phyloP scores from a whole-genome alignment of 2,888 invertebrate species.

The Cerastis leucographa region DNA sequence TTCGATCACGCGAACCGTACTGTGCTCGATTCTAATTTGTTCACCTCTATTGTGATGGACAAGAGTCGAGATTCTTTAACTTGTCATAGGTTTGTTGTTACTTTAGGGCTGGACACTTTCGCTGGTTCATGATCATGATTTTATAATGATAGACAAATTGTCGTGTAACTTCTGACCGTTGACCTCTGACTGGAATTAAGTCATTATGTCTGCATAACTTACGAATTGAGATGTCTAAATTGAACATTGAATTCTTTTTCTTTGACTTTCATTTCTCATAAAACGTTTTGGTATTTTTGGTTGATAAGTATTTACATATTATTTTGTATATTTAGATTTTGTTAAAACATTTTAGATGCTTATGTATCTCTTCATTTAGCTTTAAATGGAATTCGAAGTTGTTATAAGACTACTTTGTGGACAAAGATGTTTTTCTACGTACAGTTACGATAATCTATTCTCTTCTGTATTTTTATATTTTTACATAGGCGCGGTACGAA shows the following conservation, averaged over 20 bases:
- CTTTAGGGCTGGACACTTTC: constrained; percentile 66
- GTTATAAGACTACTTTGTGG: constrained; percentile 6
- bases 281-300: constrained; percentile 15
- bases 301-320: constrained; percentile 31
- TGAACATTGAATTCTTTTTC: constrained; percentile 46
- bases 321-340: constrained; percentile 13
- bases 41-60: constrained; percentile 55
- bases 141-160: constrained; percentile 79
- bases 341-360: neutral
- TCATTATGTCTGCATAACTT: constrained; percentile 56
- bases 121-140: constrained; percentile 66
- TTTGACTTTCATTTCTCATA: constrained; percentile 57
- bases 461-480: constrained; percentile 35
- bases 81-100: constrained; percentile 37
- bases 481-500: neutral
- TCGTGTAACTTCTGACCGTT: constrained; percentile 76
- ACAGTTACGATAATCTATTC: constrained; percentile 27
- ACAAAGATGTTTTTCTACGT: constrained; percentile 2
- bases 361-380: neutral
- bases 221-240: constrained; percentile 47
- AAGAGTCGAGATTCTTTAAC: constrained; percentile 49
- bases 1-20: constrained; percentile 75
- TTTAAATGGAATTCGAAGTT: constrained; percentile 1
- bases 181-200: constrained; percentile 72
- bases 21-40: constrained; percentile 61